These are phyloP conservation scores for Porites lobata DNA, from an alignment of 92 coral and sea anemone species.

Conservation along the genomic window DNA sequence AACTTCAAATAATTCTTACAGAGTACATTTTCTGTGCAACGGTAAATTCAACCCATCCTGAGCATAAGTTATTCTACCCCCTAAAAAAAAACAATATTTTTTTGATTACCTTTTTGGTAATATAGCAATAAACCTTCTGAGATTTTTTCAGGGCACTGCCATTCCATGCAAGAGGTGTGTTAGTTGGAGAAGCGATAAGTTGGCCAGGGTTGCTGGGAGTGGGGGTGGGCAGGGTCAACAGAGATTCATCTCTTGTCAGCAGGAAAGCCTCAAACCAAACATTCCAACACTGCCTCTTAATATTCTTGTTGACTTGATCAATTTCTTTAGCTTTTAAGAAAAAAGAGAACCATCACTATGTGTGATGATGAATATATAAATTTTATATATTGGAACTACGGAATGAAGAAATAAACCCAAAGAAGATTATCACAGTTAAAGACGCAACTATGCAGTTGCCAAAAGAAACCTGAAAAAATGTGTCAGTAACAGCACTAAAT, in stretches of 20 bases:
- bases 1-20: too few species aligned
- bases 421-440: too few species aligned
- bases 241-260: slow-evolving; percentile 28
- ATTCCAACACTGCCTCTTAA: slow-evolving; percentile 82
- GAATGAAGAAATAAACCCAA: too few species aligned
- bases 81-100: too few species aligned
- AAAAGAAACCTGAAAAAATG: not conserved
- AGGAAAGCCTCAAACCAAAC: slow-evolving; percentile 92
- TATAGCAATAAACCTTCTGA: slow-evolving; percentile 89
- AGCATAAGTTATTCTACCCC: too few species aligned
- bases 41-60: too few species aligned
- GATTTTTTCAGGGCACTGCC: slow-evolving; percentile 50
- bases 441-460: too few species aligned
- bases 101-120: slow-evolving; percentile 83
- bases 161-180: slow-evolving; percentile 1
- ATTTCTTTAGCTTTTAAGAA: slow-evolving; percentile 69
- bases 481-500: too few species aligned
- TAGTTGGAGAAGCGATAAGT: not conserved
- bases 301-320: slow-evolving; percentile 73
- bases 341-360: not conserved
- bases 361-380: too few species aligned
- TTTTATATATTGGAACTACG: too few species aligned
- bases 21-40: too few species aligned
- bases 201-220: not conserved
- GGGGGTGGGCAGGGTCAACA: not conserved